Base-by-base conservation (phyloP, 2,113 vertebrate species). In the Amblyornis subalaris region DNA sequence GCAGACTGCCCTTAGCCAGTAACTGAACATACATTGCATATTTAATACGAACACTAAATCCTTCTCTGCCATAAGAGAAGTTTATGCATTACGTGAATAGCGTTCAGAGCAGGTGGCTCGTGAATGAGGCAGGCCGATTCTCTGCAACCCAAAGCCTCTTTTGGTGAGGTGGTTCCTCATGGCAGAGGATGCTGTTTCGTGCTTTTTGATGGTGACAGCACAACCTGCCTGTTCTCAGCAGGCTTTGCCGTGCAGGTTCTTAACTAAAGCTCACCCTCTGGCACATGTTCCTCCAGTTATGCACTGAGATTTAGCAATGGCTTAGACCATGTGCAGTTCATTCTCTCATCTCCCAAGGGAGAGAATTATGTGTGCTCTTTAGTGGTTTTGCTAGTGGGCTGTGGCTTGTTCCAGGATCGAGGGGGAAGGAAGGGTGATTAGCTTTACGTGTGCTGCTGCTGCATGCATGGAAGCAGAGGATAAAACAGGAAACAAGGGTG, bases 371-470 rank as follows among this genome's bases (percentile, higher is more conserved):
- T 89, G 87, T 85, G 89, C 91, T 94, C 91, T 94, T 92, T 62
- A 91, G 94, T 88, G 94, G 93, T 94, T 95, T 96, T 87, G 66
- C 91, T 85, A 31, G 53, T 50, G 84, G 85, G 84, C 93, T 96
- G 84, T 86, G 94, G 95, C 62, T 95, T 94, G 57, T 88, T 79
- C 55, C 90, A 77, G 88, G 72, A 83, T 88, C 60, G 57, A 83
- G 72, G 69, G 77, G 88, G 58, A 94, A 87, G 90, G 72, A 94
- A 93, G 79, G 60, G 55, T 33, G 83, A 88, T 94, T 50, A 81
- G 76, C 61, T 79, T 77, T 89, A 78, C 7, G 14, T 78, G 86
- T 69, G 45, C 73, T 77, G 67, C 89, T 72, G 65, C 61, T 33
- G 40, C 9, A 0, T 54, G 60, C 24, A 1, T 47, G 74, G 85